These are phyloP conservation scores for Cariama cristata DNA, from an alignment of 2,113 vertebrate species.

Conservation along the genomic window DNA sequence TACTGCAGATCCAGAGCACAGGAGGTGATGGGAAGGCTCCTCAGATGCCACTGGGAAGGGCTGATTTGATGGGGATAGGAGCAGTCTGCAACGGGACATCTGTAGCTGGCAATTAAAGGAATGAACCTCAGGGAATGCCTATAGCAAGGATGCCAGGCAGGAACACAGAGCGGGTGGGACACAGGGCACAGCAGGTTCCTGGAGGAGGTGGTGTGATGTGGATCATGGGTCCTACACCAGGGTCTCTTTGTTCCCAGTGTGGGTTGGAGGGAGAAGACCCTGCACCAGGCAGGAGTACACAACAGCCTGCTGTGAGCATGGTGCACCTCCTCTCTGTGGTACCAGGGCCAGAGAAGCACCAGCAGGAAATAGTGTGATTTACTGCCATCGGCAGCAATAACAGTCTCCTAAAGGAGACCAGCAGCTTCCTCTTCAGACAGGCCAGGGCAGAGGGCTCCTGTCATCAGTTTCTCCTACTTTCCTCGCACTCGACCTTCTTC, in stretches of 20 bases:
- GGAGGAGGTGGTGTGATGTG: not conserved
- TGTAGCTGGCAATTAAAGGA: not conserved
- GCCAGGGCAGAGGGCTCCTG: not conserved
- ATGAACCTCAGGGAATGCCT: not conserved
- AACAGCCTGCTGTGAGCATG: not conserved
- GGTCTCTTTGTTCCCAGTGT: not conserved
- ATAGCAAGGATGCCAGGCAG: not conserved
- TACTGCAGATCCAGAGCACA: not conserved
- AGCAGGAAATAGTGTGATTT: not conserved
- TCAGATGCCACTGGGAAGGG: not conserved
- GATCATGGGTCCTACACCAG: not conserved
- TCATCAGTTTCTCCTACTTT: fast-evolving
- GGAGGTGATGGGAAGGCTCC: not conserved
- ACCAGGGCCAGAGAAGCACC: not conserved
- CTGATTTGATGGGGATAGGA: not conserved
- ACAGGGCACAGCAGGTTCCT: not conserved
- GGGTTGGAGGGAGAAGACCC: not conserved
- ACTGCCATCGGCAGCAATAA: not conserved
- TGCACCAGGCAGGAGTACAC: not conserved
- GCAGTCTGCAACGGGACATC: not conserved
- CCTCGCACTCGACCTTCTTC: not conserved
- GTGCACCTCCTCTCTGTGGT: not conserved
- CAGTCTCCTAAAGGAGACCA: not conserved
- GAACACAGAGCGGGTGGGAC: not conserved
- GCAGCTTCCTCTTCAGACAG: not conserved